A percentile compares a stretch with the other conserved stretches of the same genome.
Evolutionary conservation across 2,797 vertebrate species (phyloP).

Genomic region (Synaphobranchus kaupii): DNA sequence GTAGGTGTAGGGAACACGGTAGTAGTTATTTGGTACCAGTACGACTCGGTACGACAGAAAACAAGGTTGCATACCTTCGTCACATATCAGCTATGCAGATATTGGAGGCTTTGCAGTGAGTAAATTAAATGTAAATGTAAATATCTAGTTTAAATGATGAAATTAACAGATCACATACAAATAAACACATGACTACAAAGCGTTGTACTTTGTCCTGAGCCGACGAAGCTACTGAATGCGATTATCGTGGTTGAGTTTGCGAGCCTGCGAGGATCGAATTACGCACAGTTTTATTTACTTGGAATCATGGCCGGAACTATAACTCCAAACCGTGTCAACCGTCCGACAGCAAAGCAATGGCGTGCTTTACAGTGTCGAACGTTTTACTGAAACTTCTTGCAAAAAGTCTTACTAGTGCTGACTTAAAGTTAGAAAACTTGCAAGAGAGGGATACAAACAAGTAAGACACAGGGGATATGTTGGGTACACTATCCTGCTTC

Average conservation of each 20-base stretch:
- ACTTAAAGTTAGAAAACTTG: no score
- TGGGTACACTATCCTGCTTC: no score
- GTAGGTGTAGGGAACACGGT: no score
- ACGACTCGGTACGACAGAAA: no score
- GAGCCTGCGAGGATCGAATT: neutral
- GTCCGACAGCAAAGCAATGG: no score
- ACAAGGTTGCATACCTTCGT: neutral
- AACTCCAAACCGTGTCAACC: no score
- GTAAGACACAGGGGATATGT: no score
- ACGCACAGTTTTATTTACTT: neutral
- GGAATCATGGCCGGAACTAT: no score
- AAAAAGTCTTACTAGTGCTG: no score
- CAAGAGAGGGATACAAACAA: no score
- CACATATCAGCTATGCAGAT: conserved; percentile 19
- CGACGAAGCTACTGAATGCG: neutral
- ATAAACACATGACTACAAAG: neutral
- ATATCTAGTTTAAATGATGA: neutral
- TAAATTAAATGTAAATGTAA: neutral
- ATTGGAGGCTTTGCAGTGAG: conserved; percentile 30
- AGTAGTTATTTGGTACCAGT: no score
- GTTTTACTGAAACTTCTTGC: neutral
- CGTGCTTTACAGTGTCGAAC: neutral
- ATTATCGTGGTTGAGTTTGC: neutral
- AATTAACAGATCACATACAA: neutral
- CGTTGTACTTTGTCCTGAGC: neutral